Conservation (phyloP, 2,113 vertebrate species). For the Centropus unirufus region DNA sequence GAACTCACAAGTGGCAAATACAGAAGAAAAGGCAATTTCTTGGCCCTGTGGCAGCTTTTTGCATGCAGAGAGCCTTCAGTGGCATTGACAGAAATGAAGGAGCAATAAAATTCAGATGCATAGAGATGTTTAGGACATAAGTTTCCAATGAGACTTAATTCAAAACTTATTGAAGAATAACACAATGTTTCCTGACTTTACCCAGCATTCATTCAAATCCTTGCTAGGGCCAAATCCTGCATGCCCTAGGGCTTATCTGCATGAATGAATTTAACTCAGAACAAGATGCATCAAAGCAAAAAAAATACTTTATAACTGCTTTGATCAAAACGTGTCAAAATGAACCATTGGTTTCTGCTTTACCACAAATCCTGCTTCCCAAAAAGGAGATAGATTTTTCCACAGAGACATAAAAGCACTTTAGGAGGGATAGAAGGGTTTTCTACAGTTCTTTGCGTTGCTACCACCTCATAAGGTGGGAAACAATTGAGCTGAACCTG, state of each 20-base stretch:
- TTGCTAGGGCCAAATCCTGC: background rate
- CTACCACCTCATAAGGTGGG: background rate
- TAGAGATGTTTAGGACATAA: background rate
- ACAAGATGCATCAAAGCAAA: conserved; percentile 12
- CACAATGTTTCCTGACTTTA: background rate
- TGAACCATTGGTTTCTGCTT: background rate
- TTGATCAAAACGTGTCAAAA: background rate
- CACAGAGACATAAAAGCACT: background rate
- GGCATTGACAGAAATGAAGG: background rate
- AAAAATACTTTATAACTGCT: conserved; percentile 8
- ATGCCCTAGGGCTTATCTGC: background rate
- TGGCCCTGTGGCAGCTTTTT: background rate
- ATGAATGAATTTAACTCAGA: background rate
- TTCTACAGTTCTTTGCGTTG: background rate
- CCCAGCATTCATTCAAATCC: background rate
- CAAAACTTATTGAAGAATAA: background rate
- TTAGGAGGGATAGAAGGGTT: background rate
- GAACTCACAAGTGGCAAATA: background rate
- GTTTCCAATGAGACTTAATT: background rate
- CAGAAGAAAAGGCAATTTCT: background rate
- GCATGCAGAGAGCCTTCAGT: background rate
- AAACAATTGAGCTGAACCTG: background rate
- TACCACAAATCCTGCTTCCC: background rate
- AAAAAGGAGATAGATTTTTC: background rate
- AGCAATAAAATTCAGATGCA: background rate